Base-by-base conservation (phyloP, 2,888 invertebrate species). In the Shargacucullia verbasci region DNA sequence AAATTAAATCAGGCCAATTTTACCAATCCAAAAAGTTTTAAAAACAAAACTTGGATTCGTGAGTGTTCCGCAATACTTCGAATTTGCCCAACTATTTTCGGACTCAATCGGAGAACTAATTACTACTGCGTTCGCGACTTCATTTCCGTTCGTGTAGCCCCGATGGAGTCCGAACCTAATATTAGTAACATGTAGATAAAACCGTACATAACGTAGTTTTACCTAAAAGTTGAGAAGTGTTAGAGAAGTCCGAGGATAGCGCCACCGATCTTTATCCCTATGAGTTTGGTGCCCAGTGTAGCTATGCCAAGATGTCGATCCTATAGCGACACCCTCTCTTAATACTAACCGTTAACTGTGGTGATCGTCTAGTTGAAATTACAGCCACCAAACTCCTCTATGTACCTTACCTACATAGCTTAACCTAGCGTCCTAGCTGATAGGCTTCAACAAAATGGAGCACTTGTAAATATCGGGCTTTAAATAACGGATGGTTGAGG, bases 341-440 rank as follows among this genome's bases (percentile, higher is more conserved):
- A n/a, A 33, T 41, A 15, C 38, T 10, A 13, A 57, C 29, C 9
- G 11, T 52, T 33, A 47, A 43, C 27, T 29, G 47, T 43, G 46
- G 35, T 13, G 14, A 35, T 54, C 33, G 35, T 43, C 50, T 69
- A 54, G 12, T 37, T 46, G 31, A 35, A 55, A 52, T 39, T 33
- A 52, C 34, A 34, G 40, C 33, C 65, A 53, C 59, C 70, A 60
- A 70, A 62, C 59, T 40, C 47, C 31, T 38, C 44, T 53, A 55
- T 45, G 38, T 45, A 39, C 40, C 53, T 53, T 58, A 56, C 41
- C 57, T 55, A 70, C 50, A 54, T 65, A 70, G 25, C 54, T 54
- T 70, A 70, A 54, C 46, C 66, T 74, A 74, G 63, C 66, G 49
- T 59, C 14, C 59, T 73, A 71, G 58, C 46, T 12, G 40, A 41